A percentile compares a stretch with the other conserved stretches of the same genome.
These are phyloP conservation scores for Lasioglossum leucozonium DNA, from an alignment of 2,888 invertebrate species.

Conservation along the genomic window DNA sequence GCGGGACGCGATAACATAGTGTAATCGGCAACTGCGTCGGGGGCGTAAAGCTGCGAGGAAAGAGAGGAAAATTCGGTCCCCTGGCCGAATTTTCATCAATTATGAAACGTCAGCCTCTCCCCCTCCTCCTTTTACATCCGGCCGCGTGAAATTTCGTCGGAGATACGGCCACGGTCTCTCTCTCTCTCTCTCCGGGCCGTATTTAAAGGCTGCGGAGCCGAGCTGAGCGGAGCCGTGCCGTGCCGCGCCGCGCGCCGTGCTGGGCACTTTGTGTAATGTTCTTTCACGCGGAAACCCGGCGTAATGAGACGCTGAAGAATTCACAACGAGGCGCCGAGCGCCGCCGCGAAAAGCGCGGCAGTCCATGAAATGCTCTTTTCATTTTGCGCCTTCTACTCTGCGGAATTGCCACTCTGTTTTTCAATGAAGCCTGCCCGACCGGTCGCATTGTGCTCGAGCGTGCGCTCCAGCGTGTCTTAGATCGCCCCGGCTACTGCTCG, in stretches of 20 bases:
- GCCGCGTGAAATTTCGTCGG: slow-evolving; percentile 8
- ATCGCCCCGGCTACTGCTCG: slow-evolving; percentile 15
- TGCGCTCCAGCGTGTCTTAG: slow-evolving; percentile 34
- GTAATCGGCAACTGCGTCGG: not conserved
- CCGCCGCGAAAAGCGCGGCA: slow-evolving; percentile 64
- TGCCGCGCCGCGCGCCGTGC: slow-evolving; percentile 30
- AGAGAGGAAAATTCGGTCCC: not conserved
- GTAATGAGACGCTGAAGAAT: slow-evolving; percentile 79
- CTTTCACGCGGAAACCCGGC: slow-evolving; percentile 74
- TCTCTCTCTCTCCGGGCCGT: slow-evolving; percentile 11
- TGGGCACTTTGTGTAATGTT: slow-evolving; percentile 67
- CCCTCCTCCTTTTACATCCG: not conserved
- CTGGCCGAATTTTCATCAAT: slow-evolving; percentile 20
- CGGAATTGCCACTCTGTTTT: slow-evolving; percentile 72
- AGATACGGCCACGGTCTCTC: slow-evolving; percentile 7
- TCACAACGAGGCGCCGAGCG: slow-evolving; percentile 71
- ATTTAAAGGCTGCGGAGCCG: slow-evolving; percentile 23
- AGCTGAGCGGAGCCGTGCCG: slow-evolving; percentile 10
- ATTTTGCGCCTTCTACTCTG: slow-evolving; percentile 72
- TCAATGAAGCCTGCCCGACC: slow-evolving; percentile 62
- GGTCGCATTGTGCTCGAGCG: not conserved
- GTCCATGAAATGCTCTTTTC: slow-evolving; percentile 71
- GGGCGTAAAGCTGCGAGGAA: not conserved
- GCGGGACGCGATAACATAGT: not conserved
- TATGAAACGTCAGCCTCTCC: not conserved